phyloP scores from a whole-genome alignment of 2,888 invertebrate genomes.

The Lasioglossum leucozonium region DNA sequence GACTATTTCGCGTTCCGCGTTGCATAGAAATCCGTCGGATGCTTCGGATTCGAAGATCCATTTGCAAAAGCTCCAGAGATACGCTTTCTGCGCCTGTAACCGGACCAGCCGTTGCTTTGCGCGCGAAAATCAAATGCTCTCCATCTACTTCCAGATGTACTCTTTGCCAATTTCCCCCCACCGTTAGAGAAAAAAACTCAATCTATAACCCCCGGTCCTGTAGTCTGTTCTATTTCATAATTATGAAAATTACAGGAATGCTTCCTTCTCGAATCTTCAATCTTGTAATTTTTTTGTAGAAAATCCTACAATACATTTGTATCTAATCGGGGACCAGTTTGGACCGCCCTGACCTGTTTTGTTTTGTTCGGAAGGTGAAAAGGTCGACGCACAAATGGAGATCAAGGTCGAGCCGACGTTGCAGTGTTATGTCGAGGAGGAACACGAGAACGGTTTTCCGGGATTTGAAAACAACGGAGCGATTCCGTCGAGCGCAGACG shows the following conservation, averaged over 20 bases:
- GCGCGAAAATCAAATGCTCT: conserved; percentile 47
- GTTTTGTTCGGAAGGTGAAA: conserved; percentile 57
- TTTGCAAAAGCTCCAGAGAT: conserved; percentile 30
- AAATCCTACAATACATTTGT: not conserved
- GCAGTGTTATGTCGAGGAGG: conserved; percentile 69
- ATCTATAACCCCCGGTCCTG: no score
- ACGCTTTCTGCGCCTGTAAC: not conserved
- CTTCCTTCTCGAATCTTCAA: not conserved
- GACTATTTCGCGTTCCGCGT: not conserved
- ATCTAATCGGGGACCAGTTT: not conserved
- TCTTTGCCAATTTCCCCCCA: not conserved
- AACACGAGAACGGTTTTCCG: conserved; percentile 66
- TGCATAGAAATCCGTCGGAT: not conserved
- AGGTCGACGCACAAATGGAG: conserved; percentile 64
- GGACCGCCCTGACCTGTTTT: conserved; percentile 13
- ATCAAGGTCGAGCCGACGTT: conserved; percentile 74
- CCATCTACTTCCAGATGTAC: not conserved
- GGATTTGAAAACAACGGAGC: conserved; percentile 58
- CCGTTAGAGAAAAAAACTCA: not conserved
- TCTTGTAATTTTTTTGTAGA: not conserved
- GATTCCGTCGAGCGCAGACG: conserved; percentile 66
- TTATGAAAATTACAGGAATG: not conserved
- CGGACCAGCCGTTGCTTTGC: not conserved
- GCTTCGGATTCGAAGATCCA: conserved; percentile 13
- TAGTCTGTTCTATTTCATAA: not conserved